Evolutionary conservation across 2,888 invertebrate genomes (phyloP), one percentile per base, ranked within the genome.

Genomic region (Epinotia ramella): DNA sequence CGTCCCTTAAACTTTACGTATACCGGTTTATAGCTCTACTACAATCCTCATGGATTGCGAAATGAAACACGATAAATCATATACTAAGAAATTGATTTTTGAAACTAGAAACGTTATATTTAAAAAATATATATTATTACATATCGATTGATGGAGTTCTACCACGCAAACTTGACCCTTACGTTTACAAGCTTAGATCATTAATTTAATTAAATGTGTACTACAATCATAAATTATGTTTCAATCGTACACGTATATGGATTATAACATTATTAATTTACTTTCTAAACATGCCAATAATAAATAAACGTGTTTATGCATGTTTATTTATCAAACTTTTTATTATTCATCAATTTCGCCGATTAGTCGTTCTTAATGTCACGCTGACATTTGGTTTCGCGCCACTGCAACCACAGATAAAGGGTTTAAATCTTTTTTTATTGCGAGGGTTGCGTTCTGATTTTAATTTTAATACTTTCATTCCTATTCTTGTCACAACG

Each of bases 401-500:
- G 71, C 67, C 72, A 63, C 71, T 63, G 72, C 76, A 33, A 72
- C 57, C 76, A 76, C 24, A 76, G 76, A 76, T 76, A 76, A 76
- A 72, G 71, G 72, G 72, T 66, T 76, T 71, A 67, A 68, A 57
- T 57, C 44, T 49, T 73, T 73, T 73, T 76, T 76, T 72, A 72
- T 63, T 53, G 62, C 71, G 46, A 71, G 76, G 76, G 71, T 72
- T 63, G 72, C 18, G 64, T 63, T 72, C 76, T 72, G 72, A 72
- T 76, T 76, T 72, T 68, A 67, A 72, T 67, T 72, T 71, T 71
- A 71, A 71, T 71, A 40, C 76, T 46, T 72, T 57, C 53, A 76
- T 72, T 72, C 67, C 67, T 67, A 76, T 76, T 76, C 76, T 18
- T 62, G 76, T 76, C 76, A 76, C 76, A 76, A 40, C 76, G 76